Conservation (phyloP, 1,140 invertebrate species). For the Brachionus angularis region DNA sequence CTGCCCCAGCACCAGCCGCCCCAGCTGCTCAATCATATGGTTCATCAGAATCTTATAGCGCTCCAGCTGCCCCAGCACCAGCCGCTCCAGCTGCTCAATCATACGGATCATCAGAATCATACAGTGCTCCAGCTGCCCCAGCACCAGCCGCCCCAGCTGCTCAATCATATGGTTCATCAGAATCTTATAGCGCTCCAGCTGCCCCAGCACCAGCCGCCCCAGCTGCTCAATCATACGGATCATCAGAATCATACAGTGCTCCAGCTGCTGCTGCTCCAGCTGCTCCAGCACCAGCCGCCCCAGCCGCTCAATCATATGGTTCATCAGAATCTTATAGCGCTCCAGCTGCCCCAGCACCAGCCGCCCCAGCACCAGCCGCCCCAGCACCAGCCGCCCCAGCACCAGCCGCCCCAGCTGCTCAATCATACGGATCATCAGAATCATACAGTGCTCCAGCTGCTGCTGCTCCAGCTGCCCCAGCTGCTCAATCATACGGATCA, state of each 20-base stretch:
- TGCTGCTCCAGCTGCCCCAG: not conserved
- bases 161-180: too few relatives aligned
- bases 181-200: not conserved
- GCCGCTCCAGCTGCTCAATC: constrained; percentile 1
- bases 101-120: too few relatives aligned
- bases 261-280: not conserved
- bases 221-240: not conserved
- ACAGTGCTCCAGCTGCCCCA: not conserved
- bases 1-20: not conserved
- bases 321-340: not conserved
- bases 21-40: too few relatives aligned
- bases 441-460: too few relatives aligned
- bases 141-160: not conserved
- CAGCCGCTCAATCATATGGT: too few relatives aligned
- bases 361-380: not conserved
- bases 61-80: not conserved
- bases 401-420: not conserved
- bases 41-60: not conserved
- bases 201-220: not conserved
- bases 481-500: too few relatives aligned
- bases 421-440: too few relatives aligned
- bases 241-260: too few relatives aligned
- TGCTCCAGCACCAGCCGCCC: not conserved
- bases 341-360: not conserved
- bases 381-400: not conserved